Percentiles rank a stretch among this genome's conserved stretches.
Evolutionary conservation across 2,888 invertebrate species (phyloP).

Genomic region (Pristionchus arcanus): DNA sequence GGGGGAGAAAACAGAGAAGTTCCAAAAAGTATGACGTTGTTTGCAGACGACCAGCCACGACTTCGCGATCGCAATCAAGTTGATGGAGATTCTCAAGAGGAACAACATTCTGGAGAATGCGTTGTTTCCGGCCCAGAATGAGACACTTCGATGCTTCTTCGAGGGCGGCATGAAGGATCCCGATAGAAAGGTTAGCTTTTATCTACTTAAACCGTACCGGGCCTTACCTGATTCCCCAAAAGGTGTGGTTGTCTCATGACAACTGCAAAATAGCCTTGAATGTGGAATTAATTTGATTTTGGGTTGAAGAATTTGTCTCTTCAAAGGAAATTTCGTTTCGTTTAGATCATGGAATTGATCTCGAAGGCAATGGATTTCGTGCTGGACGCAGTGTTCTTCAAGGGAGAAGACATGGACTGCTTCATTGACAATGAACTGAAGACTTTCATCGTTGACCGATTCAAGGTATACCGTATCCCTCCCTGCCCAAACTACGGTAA

Average conservation of each 20-base stretch:
- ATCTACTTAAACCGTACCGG: too few relatives aligned
- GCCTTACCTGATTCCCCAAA: too few relatives aligned
- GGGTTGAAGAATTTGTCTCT: too few relatives aligned
- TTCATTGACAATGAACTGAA: conserved; percentile 48
- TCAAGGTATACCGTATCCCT: conserved; percentile 5
- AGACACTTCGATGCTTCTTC: conserved; percentile 40
- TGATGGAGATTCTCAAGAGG: conserved; percentile 51
- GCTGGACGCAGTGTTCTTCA: conserved; percentile 18
- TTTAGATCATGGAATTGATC: conserved; percentile 32
- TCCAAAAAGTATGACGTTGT: background rate
- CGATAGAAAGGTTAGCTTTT: background rate
- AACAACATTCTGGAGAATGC: conserved; percentile 52
- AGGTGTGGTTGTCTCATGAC: too few relatives aligned
- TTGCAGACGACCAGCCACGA: background rate
- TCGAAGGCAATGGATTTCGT: conserved; percentile 47
- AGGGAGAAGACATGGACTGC: conserved; percentile 48
- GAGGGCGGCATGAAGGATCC: conserved; percentile 51
- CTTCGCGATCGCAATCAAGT: conserved; percentile 18
- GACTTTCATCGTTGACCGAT: conserved; percentile 7
- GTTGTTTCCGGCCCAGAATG: conserved; percentile 32
- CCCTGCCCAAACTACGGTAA: background rate
- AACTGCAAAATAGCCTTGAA: too few relatives aligned
- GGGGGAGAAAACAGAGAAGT: too few relatives aligned
- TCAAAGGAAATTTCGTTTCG: background rate
- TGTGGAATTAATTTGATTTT: too few relatives aligned